These are phyloP conservation scores for Camelus bactrianus DNA, from an alignment of 2,113 vertebrate species.

Conservation along the genomic window DNA sequence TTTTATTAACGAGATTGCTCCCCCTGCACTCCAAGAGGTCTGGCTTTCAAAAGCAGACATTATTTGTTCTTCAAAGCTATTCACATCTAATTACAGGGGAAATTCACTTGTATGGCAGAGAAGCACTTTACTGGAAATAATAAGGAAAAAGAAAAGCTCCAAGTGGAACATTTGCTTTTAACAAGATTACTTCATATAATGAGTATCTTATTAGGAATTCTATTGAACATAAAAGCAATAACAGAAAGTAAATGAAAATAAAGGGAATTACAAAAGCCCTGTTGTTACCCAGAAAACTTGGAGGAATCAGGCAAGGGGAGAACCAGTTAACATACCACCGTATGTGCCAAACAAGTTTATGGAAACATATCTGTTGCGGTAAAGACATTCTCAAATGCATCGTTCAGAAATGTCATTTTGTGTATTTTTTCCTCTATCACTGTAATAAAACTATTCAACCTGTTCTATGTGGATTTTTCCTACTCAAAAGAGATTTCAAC, in stretches of 20 bases:
- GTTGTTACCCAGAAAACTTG: constrained; percentile 6
- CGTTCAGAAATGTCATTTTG: constrained; percentile 17
- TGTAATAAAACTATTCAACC: constrained; percentile 63
- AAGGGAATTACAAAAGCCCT: constrained; percentile 52
- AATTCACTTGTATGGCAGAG: constrained; percentile 48
- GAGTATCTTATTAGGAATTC: constrained; percentile 67
- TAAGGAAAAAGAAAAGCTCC: constrained; percentile 48
- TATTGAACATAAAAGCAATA: constrained; percentile 71
- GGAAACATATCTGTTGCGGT: background rate
- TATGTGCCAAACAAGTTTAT: constrained; percentile 32
- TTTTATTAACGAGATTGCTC: constrained; percentile 69
- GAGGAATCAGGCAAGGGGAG: constrained; percentile 64
- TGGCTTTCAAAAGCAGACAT: constrained; percentile 69
- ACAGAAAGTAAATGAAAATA: constrained; percentile 52
- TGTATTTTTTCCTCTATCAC: constrained; percentile 55
- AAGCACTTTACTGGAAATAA: constrained; percentile 39
- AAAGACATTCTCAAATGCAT: constrained; percentile 57
- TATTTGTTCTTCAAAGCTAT: constrained; percentile 70
- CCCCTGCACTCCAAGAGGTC: constrained; percentile 17
- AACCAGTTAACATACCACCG: constrained; percentile 56
- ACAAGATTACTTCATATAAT: constrained; percentile 74
- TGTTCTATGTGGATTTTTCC: constrained; percentile 67
- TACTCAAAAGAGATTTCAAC: constrained; percentile 78
- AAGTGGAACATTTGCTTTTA: constrained; percentile 66
- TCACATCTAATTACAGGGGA: constrained; percentile 73